phyloP scores from a whole-genome alignment of 35 echinoderm and acorn worm species.

The Ophiothrix spiculata region DNA sequence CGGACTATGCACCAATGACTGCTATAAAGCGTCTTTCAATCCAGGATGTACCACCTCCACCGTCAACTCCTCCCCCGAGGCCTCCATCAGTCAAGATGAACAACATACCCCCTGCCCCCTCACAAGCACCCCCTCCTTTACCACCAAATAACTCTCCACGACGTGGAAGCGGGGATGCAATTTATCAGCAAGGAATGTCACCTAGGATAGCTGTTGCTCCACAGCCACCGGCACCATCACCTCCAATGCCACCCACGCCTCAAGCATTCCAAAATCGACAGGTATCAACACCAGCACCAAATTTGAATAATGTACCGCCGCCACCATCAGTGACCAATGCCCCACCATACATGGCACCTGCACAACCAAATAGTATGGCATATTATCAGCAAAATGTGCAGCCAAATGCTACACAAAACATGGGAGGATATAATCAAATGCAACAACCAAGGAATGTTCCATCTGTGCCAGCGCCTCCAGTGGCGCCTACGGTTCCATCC shows the following conservation, averaged over 20 bases:
- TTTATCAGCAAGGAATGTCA: neutral
- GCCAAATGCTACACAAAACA: neutral
- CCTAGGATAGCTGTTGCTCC: neutral
- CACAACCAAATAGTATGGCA: neutral
- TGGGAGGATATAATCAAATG: neutral
- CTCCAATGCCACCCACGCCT: neutral
- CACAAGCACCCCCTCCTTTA: constrained; percentile 42
- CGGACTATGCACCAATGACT: neutral
- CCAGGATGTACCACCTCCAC: neutral
- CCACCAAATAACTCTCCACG: constrained; percentile 37
- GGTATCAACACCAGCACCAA: neutral
- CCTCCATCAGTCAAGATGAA: constrained; percentile 11
- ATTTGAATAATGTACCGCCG: too few relatives aligned
- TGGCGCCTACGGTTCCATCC: neutral
- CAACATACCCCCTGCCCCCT: constrained; percentile 50
- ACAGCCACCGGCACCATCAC: constrained; percentile 18
- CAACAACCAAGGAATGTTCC: neutral
- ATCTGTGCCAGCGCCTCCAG: neutral
- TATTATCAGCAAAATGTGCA: neutral
- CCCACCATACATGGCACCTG: neutral
- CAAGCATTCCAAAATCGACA: neutral
- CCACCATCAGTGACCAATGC: constrained; percentile 26
- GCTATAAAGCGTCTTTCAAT: neutral
- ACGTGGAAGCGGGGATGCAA: constrained; percentile 31
- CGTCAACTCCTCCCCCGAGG: neutral